Percentiles rank a stretch among this genome's conserved stretches.
These are phyloP conservation scores for Tethya wilhelma DNA, from an alignment of 37 sponge, comb jelly and placozoan genomes.

Conservation along the genomic window DNA sequence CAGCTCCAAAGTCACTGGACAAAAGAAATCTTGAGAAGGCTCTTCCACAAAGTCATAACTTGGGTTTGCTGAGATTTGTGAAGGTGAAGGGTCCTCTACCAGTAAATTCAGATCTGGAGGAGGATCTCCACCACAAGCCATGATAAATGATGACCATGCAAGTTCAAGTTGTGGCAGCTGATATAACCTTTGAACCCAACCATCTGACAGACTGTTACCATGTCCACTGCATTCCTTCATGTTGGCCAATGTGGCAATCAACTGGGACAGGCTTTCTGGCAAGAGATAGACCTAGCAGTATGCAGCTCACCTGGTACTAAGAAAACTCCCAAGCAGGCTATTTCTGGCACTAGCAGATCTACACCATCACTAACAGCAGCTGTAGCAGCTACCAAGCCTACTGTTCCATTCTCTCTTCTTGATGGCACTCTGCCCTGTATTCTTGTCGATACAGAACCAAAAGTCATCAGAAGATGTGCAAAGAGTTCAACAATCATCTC, in stretches of 20 bases:
- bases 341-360: not conserved
- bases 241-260: slow-evolving; percentile 90
- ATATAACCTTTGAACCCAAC: too few relatives aligned
- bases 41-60: slow-evolving; percentile 26
- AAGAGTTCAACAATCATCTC: not conserved
- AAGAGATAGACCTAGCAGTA: slow-evolving; percentile 30
- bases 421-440: slow-evolving; percentile 61
- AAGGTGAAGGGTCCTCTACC: too few relatives aligned
- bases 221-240: slow-evolving; percentile 71
- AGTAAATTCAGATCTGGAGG: too few relatives aligned
- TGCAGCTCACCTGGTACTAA: not conserved
- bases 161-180: too few relatives aligned
- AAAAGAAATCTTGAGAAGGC: slow-evolving; percentile 19
- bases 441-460: slow-evolving; percentile 72
- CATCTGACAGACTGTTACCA: not conserved
- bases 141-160: too few relatives aligned
- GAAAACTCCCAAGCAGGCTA: not conserved
- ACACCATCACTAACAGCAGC: not conserved
- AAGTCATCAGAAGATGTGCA: slow-evolving; percentile 17
- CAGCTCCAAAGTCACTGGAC: slow-evolving; percentile 30
- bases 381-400: not conserved
- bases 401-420: slow-evolving; percentile 16
- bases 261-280: slow-evolving; percentile 70
- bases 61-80: too few relatives aligned
- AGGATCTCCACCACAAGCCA: too few relatives aligned